Evolutionary conservation across 2,797 vertebrate species (phyloP).

Genomic region (Numenius phaeopus): DNA sequence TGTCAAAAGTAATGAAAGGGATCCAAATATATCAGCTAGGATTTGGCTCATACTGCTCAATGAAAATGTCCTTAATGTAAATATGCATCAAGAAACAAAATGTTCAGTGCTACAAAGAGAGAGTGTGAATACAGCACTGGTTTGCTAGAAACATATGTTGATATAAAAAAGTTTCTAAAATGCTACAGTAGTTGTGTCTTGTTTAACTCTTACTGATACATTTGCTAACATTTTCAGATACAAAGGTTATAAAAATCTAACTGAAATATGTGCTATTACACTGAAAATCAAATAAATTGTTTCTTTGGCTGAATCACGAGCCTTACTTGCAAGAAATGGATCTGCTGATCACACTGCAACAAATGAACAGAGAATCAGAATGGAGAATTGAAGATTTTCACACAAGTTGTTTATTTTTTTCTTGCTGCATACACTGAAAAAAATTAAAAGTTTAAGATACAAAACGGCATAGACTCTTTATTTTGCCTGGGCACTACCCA

Average conservation of each 20-base stretch:
- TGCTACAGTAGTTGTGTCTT: background rate
- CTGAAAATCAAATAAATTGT: background rate
- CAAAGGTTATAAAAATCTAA: background rate
- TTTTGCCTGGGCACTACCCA: background rate
- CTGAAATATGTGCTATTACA: background rate
- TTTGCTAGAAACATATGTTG: background rate
- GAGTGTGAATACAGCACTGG: background rate
- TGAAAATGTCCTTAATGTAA: background rate
- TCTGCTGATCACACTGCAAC: background rate
- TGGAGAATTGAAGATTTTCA: background rate
- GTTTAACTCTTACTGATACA: background rate
- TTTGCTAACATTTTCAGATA: background rate
- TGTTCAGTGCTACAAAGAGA: background rate
- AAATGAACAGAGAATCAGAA: background rate
- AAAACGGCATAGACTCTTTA: background rate
- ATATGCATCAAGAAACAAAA: background rate
- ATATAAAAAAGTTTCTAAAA: background rate
- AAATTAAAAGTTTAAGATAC: background rate
- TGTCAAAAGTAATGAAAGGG: background rate
- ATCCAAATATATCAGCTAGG: background rate
- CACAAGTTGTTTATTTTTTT: background rate
- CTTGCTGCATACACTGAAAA: background rate
- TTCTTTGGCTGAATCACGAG: background rate
- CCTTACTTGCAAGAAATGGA: background rate
- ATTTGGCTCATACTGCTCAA: background rate